Percentiles rank a stretch among this genome's conserved stretches.
Evolutionary conservation across 2,113 vertebrate genomes (phyloP).

Genomic region (Halcyon malimbica): DNA sequence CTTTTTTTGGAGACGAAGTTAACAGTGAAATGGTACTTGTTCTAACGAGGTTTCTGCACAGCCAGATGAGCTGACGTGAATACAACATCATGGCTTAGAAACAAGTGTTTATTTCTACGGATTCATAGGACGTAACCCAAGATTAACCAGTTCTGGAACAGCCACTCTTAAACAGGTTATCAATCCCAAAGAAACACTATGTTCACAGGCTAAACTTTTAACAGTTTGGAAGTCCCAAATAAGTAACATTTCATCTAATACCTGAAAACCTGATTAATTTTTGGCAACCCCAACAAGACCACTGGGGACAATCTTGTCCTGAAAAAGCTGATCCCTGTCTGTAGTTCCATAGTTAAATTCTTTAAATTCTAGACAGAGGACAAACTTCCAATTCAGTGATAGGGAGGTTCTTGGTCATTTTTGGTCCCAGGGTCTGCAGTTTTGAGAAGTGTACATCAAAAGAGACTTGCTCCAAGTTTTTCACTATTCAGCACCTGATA

Average conservation of each 20-base stretch:
- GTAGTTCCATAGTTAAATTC: neutral
- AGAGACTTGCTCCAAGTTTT: slow-evolving; percentile 20
- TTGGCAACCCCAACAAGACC: neutral
- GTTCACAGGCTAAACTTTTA: neutral
- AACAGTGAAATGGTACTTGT: neutral
- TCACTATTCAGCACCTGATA: slow-evolving; percentile 29
- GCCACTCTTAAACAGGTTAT: neutral
- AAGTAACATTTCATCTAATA: neutral
- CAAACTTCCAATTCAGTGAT: neutral
- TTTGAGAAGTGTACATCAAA: slow-evolving; percentile 55
- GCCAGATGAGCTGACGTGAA: neutral
- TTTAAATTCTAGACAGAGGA: neutral
- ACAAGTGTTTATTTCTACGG: neutral
- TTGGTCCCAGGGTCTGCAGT: slow-evolving; percentile 55
- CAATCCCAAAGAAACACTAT: neutral
- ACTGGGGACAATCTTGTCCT: neutral
- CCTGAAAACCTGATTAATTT: neutral
- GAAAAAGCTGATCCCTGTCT: neutral
- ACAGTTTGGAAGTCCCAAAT: neutral
- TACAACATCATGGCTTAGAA: slow-evolving; percentile 2
- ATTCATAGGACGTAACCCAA: slow-evolving; percentile 11
- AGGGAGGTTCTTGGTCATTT: slow-evolving; percentile 1
- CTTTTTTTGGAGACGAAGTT: neutral
- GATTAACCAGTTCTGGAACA: neutral
- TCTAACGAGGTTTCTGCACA: neutral